Evolutionary conservation across 2,113 vertebrate genomes (phyloP), one percentile per base, ranked within the genome.

Genomic region (Elephas maximus): DNA sequence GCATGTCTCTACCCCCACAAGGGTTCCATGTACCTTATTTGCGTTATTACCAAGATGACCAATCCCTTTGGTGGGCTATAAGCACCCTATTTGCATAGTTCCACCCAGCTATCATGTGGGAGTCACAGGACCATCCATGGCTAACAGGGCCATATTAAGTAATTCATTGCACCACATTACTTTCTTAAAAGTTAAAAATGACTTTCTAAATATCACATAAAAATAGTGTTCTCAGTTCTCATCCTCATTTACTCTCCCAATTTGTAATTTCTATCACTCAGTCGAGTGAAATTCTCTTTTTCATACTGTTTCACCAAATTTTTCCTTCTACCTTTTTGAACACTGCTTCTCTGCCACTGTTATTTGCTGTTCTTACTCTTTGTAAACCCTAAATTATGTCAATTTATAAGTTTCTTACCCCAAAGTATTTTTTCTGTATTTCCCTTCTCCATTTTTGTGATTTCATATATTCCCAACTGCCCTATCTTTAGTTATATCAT

Each of bases 271-370:
- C 51, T 9, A 69, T 84, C 30, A 77, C 1, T 76, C 6, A 20
- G 2, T 65, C 20, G 33, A 88, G 2, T 76, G 6, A 83, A n/a
- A 71, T 92, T 62, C 4, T 44, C 8, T 21, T 53, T 81, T 91
- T n/a, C 18, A 8, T 14, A 1, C 6, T 63, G 0, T n/a, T 0
- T 74, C 51, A 18, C 6, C 48, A 5, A 23, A 17, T 78, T 15
- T 67, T 4, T 83, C 60, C 21, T 74, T 33, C 5, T 41, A 30
- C 3, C 11, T 45, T 88, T 81, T 6, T 10, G 23, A 60, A 8
- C 28, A 8, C 3, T 1, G 11, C 33, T 90, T 76, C 23, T 17
- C 24, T 60, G 2, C 33, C 26, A 17, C 23, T 30, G 17, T 33
- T n/a, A 30, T 48, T 24, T 60, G 14, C 18, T 57, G 7, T 62